These are phyloP conservation scores for Alouatta palliata DNA, from an alignment of 2,113 vertebrate species.

Conservation along the genomic window DNA sequence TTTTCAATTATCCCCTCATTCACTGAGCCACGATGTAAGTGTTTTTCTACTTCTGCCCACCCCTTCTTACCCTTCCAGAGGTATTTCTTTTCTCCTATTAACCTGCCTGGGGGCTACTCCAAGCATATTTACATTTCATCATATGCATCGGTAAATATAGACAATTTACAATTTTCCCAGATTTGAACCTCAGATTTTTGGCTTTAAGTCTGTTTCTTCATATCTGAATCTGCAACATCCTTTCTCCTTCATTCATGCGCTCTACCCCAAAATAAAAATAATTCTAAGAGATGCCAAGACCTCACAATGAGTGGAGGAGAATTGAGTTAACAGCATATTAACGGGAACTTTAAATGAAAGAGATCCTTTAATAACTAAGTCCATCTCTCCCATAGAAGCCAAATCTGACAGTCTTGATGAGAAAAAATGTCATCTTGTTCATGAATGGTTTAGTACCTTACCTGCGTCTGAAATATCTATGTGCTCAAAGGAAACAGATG, in stretches of 20 bases:
- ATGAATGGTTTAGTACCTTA: conserved; percentile 67
- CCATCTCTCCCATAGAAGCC: conserved; percentile 50
- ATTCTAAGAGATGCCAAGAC: neutral
- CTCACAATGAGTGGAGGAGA: neutral
- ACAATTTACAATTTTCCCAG: neutral
- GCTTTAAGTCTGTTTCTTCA: neutral
- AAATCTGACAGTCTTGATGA: conserved; percentile 63
- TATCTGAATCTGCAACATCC: neutral
- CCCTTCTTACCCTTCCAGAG: neutral
- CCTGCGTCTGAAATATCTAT: conserved; percentile 76
- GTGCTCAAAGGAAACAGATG: conserved; percentile 77
- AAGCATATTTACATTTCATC: neutral
- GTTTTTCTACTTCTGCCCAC: neutral
- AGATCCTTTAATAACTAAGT: conserved; percentile 17
- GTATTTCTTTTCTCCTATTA: neutral
- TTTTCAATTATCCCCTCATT: neutral
- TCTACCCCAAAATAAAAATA: neutral
- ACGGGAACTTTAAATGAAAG: conserved; percentile 55
- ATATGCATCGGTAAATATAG: neutral
- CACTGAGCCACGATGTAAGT: neutral
- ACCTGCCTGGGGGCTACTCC: neutral
- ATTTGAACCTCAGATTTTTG: neutral
- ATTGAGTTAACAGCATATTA: conserved; percentile 43
- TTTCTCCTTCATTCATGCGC: neutral
- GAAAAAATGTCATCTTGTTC: conserved; percentile 61